Base-by-base conservation (phyloP, 2,113 vertebrate species). In the Scortum barcoo region DNA sequence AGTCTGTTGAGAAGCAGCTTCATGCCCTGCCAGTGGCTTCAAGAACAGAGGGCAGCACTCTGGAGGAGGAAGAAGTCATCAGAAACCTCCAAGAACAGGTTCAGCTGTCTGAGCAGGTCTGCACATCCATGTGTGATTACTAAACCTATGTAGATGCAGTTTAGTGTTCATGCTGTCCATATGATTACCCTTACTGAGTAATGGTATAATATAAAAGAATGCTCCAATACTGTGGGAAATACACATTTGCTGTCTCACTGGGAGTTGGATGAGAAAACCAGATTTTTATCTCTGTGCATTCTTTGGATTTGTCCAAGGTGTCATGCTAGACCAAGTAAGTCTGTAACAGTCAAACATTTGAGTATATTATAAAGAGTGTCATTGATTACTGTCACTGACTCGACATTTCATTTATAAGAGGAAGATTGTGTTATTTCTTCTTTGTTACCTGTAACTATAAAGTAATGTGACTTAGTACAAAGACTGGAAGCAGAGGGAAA, bases 31-130 rank as follows among this genome's bases (percentile, higher is more conserved):
- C 96, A 9, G 68, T 84, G 58, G 88, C 78, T 2, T 5, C 92
- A 56, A 84, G 87, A 36, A 40, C 60, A 60, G 95, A 89, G 78
- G 89, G 72, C 42, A 24, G 93, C 72, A 28, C 83, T 8, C 68
- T 89, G 89, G 87, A 93, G 70, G 96, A 97, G 78, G 95, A 96
- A 20, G 86, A 85, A 4, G 33, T 93, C 65, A 73, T 97, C 76
- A 95, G 46, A 92, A 96, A 95, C 81, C 96, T 99, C 68, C 95
- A 96, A 80, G 96, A 98, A 26, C 97, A 99, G 3, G 84, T 99
- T 50, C 93, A 93, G 60, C 92, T 97, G 74, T 93, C 91, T 61
- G 95, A 95, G 78, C 93, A 97, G 93, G 98, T 99, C 65, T 33
- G 80, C 42, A 83, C 13, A 26, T 50, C 13, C 26, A 24, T 68